phyloP scores from a whole-genome alignment of 1,140 invertebrate genomes.

The Idris sp. region DNA sequence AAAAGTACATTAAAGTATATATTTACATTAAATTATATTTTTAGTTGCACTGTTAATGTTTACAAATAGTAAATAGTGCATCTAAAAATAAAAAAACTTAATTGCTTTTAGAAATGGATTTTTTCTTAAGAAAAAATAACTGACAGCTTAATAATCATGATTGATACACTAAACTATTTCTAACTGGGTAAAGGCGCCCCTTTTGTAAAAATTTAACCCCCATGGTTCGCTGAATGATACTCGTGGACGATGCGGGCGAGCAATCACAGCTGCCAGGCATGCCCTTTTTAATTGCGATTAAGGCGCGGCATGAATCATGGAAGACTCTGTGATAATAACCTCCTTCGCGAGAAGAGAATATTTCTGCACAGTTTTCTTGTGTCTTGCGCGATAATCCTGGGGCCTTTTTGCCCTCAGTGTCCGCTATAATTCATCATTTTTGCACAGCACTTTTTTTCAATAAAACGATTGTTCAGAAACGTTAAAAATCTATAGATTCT shows the following conservation, averaged over 20 bases:
- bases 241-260: slow-evolving; percentile 26
- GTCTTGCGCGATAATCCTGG: slow-evolving; percentile 25
- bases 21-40: no score
- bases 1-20: no score
- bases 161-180: no score
- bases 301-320: slow-evolving; percentile 33
- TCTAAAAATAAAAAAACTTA: no score
- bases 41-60: no score
- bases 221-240: slow-evolving; percentile 26
- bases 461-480: no score
- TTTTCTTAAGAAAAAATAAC: no score
- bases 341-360: slow-evolving; percentile 21
- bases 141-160: no score
- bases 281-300: slow-evolving; percentile 32
- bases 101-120: no score
- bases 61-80: no score
- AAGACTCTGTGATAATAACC: slow-evolving; percentile 40
- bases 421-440: slow-evolving; percentile 10
- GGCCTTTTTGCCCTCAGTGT: slow-evolving; percentile 10
- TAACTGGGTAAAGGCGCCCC: slow-evolving; percentile 28
- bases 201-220: slow-evolving; percentile 24
- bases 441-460: not conserved
- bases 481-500: no score
- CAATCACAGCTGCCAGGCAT: slow-evolving; percentile 11
- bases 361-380: slow-evolving; percentile 34